Percentiles rank a stretch among this genome's conserved stretches.
These are phyloP conservation scores for Drosophila differens DNA, from an alignment of 2,888 invertebrate genomes.

Conservation along the genomic window DNA sequence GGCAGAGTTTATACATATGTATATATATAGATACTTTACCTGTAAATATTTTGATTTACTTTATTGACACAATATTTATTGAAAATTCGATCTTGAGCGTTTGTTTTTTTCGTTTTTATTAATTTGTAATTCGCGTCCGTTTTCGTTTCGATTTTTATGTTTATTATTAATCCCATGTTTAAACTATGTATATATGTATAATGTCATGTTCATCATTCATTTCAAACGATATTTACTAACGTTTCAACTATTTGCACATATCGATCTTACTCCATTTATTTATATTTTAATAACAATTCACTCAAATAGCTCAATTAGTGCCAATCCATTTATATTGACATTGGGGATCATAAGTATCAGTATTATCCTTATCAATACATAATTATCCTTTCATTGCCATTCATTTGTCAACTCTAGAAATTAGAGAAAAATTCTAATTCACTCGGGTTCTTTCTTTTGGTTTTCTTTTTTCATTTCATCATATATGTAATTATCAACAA, in stretches of 20 bases:
- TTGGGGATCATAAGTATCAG: slow-evolving; percentile 74
- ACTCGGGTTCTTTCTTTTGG: slow-evolving; percentile 52
- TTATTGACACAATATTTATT: slow-evolving; percentile 17
- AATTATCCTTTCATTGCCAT: slow-evolving; percentile 47
- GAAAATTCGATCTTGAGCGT: slow-evolving; percentile 59
- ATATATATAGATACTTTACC: slow-evolving; percentile 3
- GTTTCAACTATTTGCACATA: slow-evolving; percentile 61
- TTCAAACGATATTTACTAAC: slow-evolving; percentile 76
- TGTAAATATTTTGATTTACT: slow-evolving; percentile 19
- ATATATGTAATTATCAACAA: slow-evolving; percentile 77
- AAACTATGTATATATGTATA: slow-evolving; percentile 81
- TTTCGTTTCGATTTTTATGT: slow-evolving; percentile 59
- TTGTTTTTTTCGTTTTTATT: slow-evolving; percentile 60
- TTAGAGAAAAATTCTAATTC: slow-evolving; percentile 81
- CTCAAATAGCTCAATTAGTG: slow-evolving; percentile 78
- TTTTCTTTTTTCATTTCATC: slow-evolving; percentile 24
- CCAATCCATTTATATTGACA: slow-evolving; percentile 73
- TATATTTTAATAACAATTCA: slow-evolving; percentile 80
- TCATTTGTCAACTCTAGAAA: slow-evolving; percentile 62
- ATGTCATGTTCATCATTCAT: slow-evolving; percentile 71
- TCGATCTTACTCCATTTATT: slow-evolving; percentile 72
- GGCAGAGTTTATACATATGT: background rate
- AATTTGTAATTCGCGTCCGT: slow-evolving; percentile 60
- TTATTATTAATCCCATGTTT: slow-evolving; percentile 77
- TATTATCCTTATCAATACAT: slow-evolving; percentile 56